phyloP scores from a whole-genome alignment of 2,888 invertebrate species.

The Cryptocephalus moraei region DNA sequence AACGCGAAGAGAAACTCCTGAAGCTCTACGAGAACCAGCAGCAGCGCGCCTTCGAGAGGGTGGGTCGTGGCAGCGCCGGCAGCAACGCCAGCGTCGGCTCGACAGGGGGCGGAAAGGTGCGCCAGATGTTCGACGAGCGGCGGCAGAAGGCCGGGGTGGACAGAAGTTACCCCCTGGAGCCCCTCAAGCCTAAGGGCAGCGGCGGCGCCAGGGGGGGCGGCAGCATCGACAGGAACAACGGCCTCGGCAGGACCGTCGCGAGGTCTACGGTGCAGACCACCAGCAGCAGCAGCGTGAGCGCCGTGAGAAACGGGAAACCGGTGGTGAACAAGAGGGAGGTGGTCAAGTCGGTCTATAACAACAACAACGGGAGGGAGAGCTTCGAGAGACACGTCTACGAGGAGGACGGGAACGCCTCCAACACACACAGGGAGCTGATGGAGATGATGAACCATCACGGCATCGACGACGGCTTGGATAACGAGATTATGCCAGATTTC shows the following conservation, averaged over 20 bases:
- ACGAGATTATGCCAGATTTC: conserved; percentile 38
- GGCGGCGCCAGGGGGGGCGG: conserved; percentile 6
- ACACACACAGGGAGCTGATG: conserved; percentile 26
- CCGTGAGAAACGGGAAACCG: conserved; percentile 35
- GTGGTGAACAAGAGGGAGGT: conserved; percentile 34
- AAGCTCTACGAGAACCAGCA: conserved; percentile 60
- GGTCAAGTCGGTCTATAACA: conserved; percentile 31
- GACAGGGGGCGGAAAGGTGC: conserved; percentile 42
- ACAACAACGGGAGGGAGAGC: conserved; percentile 29
- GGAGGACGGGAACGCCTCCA: conserved; percentile 18
- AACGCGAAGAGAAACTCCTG: conserved; percentile 67
- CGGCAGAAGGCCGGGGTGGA: conserved; percentile 67
- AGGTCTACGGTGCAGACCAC: conserved; percentile 10
- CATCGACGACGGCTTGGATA: conserved; percentile 35
- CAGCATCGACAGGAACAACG: conserved; percentile 33
- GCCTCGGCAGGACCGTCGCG: conserved; percentile 10
- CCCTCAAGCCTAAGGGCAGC: conserved; percentile 44
- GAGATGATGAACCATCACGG: conserved; percentile 38
- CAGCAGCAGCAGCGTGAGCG: conserved; percentile 33
- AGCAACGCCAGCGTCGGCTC: conserved; percentile 34
- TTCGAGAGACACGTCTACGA: conserved; percentile 29
- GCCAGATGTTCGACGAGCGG: conserved; percentile 80
- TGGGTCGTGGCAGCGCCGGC: conserved; percentile 42
- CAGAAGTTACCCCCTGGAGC: conserved; percentile 72
- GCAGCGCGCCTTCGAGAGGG: conserved; percentile 51